Evolutionary conservation across 1,140 invertebrate species (phyloP).

Genomic region (Ditylenchus dipsaci): DNA sequence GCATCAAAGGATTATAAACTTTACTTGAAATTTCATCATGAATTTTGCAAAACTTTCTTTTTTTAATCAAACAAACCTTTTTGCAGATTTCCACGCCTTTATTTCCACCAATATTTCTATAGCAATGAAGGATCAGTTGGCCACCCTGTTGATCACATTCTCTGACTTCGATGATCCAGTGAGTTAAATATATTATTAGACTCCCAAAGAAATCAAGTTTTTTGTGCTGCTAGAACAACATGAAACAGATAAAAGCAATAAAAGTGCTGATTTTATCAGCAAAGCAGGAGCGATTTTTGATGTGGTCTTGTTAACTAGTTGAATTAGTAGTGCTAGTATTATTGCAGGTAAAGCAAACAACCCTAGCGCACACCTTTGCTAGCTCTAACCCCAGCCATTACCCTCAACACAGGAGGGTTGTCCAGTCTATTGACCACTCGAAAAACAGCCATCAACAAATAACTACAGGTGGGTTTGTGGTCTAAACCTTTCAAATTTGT

Average conservation of each 20-base stretch:
- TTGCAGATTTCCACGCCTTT: no score
- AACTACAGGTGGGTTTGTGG: neutral
- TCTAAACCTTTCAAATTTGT: neutral
- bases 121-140: conserved; percentile 27
- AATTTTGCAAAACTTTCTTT: no score
- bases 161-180: conserved; percentile 37
- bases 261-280: neutral
- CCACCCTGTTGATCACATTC: conserved; percentile 48
- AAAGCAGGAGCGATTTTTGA: neutral
- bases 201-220: neutral
- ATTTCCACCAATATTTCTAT: no score
- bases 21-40: no score
- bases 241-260: neutral
- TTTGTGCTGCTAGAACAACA: neutral
- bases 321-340: neutral
- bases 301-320: neutral
- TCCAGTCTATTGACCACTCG: conserved; percentile 14
- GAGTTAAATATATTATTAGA: neutral
- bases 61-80: no score
- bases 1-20: no score
- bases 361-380: conserved; percentile 44
- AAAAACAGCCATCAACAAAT: no score
- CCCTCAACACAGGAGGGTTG: conserved; percentile 39
- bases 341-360: conserved; percentile 44
- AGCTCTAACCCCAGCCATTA: conserved; percentile 45